Base-by-base conservation (phyloP, 1,140 invertebrate species). In the Drosophila azteca region DNA sequence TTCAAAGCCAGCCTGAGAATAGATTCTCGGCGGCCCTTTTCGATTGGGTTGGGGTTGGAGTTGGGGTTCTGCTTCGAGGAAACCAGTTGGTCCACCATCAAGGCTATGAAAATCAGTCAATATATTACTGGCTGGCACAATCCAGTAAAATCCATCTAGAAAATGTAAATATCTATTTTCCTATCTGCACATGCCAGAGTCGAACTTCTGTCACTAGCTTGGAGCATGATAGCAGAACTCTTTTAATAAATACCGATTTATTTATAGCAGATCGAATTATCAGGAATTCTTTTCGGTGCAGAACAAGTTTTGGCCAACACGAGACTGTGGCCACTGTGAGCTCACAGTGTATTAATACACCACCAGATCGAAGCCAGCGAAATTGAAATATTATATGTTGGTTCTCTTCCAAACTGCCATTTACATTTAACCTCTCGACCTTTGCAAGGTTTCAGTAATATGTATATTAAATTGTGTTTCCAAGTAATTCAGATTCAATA, bases 341-440 rank as follows among this genome's bases (percentile, higher is more conserved):
- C 55, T 71, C 68, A 71, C 20, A n/a, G 11, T 1, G 22, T 71
- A 61, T 52, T 48, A 61, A 71, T 71, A 71, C 35, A 61, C 51
- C 6, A 41, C 51, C 6, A 41, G 17, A 3, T 49, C 17, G 20
- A 44, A 24, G 31, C 24, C 35, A n/a, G 62, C 43, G 20, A 71
- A 31, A 61, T 53, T 61, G 22, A 60, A 43, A 11, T 58, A 39
- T 8, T 31, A 8, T 31, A 31, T 31, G 29, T 66, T 17, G 55
- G 5, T 9, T 13, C 51, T 24, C 17, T 49, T 69, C 51, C 44
- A 29, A 45, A 29, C 2, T n/a, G 17, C 35, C n/a, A 69, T 69
- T 69, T 50, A 69, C 51, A 69, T 52, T 65, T 74, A 75, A 75
- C 62, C 61, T 51, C 53, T 7, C 58, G 65, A 69, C 64, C 61